Conservation (phyloP, 2,113 vertebrate genomes). For the Aegotheles bennettii region DNA sequence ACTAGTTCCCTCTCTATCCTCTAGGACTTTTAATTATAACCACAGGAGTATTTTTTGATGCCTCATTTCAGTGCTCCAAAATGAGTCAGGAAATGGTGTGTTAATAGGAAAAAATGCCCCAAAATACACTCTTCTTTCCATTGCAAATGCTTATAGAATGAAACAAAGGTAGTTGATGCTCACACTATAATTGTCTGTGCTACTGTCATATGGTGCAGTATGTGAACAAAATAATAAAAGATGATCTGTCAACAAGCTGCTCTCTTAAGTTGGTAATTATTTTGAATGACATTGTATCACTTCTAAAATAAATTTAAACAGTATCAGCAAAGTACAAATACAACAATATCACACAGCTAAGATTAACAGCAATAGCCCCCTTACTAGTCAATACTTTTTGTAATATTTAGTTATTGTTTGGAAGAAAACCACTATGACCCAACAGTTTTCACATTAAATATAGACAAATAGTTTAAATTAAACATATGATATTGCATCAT, state of each 20-base stretch:
- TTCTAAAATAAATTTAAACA: constrained; percentile 67
- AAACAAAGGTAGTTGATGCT: constrained; percentile 61
- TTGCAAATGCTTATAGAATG: constrained; percentile 16
- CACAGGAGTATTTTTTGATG: neutral
- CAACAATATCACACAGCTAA: constrained; percentile 72
- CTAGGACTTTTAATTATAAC: neutral
- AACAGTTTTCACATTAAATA: constrained; percentile 72
- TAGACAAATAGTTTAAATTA: constrained; percentile 74
- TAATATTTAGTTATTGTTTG: constrained; percentile 65
- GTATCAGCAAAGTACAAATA: constrained; percentile 72
- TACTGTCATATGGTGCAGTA: constrained; percentile 66
- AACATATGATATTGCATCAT: constrained; percentile 74
- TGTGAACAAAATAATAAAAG: constrained; percentile 68
- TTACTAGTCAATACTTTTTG: constrained; percentile 68
- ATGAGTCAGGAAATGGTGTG: neutral
- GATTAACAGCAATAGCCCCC: constrained; percentile 72
- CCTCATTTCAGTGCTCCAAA: neutral
- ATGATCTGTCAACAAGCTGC: constrained; percentile 73
- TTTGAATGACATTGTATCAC: constrained; percentile 69
- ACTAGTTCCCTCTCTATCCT: neutral
- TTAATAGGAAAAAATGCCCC: neutral
- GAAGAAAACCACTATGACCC: constrained; percentile 58
- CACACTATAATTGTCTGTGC: constrained; percentile 57
- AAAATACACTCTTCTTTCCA: neutral
- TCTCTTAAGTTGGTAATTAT: constrained; percentile 67